Evolutionary conservation across 2,797 vertebrate genomes (phyloP).

Genomic region (Australoheros facetus): DNA sequence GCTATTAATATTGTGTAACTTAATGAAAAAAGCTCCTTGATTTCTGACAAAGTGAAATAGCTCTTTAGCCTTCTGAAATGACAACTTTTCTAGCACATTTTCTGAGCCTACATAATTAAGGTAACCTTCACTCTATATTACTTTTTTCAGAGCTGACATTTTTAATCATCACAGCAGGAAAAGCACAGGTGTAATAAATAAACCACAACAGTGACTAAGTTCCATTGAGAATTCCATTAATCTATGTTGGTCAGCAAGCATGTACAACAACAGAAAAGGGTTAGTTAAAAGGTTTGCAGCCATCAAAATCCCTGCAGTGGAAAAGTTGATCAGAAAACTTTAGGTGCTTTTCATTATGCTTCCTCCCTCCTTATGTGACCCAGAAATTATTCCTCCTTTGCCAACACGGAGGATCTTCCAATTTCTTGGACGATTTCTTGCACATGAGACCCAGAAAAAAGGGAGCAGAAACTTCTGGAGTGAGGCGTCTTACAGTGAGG

Average conservation of each 20-base stretch:
- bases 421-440: background rate
- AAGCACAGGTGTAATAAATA: background rate
- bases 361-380: background rate
- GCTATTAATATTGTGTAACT: background rate
- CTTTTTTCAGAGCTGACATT: background rate
- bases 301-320: background rate
- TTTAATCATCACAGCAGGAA: background rate
- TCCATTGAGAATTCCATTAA: background rate
- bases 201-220: background rate
- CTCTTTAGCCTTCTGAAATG: background rate
- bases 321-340: background rate
- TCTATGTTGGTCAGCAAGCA: background rate
- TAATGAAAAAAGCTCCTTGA: background rate
- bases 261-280: background rate
- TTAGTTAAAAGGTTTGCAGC: background rate
- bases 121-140: background rate
- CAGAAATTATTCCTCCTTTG: background rate
- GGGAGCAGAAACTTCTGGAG: too few species aligned
- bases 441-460: too few species aligned
- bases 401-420: background rate
- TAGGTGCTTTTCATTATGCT: background rate
- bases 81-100: background rate
- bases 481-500: rapidly evolving
- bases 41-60: background rate
- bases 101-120: background rate